Evolutionary conservation across 2,888 invertebrate species (phyloP), one percentile per base, ranked within the genome.

Genomic region (Bugula neritina): DNA sequence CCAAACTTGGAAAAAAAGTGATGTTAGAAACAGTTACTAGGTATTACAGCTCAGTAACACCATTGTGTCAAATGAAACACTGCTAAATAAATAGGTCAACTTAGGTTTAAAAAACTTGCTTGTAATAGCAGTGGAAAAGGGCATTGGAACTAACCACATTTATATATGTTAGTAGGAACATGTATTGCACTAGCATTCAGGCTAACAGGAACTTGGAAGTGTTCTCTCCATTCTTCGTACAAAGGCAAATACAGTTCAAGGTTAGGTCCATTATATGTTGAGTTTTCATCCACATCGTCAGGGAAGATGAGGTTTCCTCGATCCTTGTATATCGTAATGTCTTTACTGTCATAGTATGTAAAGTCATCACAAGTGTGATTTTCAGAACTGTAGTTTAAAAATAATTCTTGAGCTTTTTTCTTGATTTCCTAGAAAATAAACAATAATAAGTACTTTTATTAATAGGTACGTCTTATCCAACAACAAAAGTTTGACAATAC

Each of bases 141-240:
- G n/a, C n/a, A n/a, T n/a, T n/a, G n/a, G n/a, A n/a, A 77, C 80
- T 77, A 75, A 83, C 92, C 89, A 87, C 88, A 87, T 83, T 93
- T 94, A 86, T 89, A 95, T 73, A 97, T 91, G 86, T 95, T 95
- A 35, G 94, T 93, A 1, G 97, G 96, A 34, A 96, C 91, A 84
- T 97, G 96, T 71, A 96, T 92, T 74, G 94, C 90, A 74, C 82
- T 82, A 71, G 73, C 90, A 82, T 92, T 92, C 21, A 93, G 90
- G 74, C 92, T 82, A 10, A 82, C 79, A 2, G 75, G 75, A 21
- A 78, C 89, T 81, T 92, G 90, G 83, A 92, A 92, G 84, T 94
- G 94, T 83, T 93, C 25, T 3, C 63, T 25, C 63, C 63, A 63
- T 5, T 31, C 34, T 13, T 63, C 63, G 31, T 29, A 63, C 29